Conservation (phyloP, 2,797 vertebrate species). For the Eleutherodactylus coqui region DNA sequence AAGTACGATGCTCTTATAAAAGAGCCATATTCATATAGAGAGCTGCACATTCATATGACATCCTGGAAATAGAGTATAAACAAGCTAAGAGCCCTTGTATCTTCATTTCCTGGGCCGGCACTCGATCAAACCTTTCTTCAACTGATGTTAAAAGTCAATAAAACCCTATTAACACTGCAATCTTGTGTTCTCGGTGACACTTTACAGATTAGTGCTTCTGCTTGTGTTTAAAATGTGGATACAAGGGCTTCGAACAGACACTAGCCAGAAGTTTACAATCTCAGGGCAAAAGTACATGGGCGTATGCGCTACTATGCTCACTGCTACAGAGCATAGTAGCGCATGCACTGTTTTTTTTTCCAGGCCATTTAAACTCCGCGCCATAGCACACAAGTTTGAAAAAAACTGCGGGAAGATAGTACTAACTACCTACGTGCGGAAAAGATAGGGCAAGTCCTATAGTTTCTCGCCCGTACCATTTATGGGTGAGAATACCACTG, state of each 20-base stretch:
- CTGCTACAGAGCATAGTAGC: no score
- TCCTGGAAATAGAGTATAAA: conserved; percentile 64
- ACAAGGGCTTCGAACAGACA: conserved; percentile 13
- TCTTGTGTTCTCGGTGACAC: conserved; percentile 68
- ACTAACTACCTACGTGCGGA: no score
- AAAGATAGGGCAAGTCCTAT: no score
- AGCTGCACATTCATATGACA: conserved; percentile 62
- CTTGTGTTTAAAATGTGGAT: conserved; percentile 68
- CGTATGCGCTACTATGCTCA: no score
- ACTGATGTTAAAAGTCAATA: conserved; percentile 68
- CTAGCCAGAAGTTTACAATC: background rate
- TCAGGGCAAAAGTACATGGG: no score
- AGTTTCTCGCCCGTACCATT: no score
- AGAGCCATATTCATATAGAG: conserved; percentile 64
- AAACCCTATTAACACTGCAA: conserved; percentile 69
- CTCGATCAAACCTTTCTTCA: conserved; percentile 67
- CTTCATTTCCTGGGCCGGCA: conserved; percentile 67
- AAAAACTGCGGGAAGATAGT: no score
- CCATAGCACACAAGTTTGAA: no score
- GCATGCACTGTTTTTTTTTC: no score
- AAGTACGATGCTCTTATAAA: conserved; percentile 54
- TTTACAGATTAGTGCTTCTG: conserved; percentile 66
- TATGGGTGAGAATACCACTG: no score
- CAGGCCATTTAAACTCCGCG: no score
- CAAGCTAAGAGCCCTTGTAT: conserved; percentile 53